A percentile compares a stretch with the other conserved stretches of the same genome.
Evolutionary conservation across 2,797 vertebrate species (phyloP).

Genomic region (Halcyon smyrnensis): DNA sequence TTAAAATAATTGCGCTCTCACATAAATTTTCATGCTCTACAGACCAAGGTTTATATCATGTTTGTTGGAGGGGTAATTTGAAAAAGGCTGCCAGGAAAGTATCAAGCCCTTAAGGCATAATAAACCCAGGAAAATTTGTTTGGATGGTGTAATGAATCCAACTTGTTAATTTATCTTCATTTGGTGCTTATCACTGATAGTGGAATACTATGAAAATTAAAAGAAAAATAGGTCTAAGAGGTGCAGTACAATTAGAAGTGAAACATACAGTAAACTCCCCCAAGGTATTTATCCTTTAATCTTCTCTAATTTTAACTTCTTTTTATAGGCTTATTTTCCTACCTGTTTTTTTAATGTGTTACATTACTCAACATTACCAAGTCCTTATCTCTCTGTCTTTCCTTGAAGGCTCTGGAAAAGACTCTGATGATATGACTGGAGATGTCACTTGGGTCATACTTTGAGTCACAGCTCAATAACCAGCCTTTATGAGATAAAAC

Average conservation of each 20-base stretch:
- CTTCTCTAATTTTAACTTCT: neutral
- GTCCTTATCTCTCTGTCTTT: neutral
- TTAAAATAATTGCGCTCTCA: neutral
- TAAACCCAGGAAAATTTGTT: conserved; percentile 25
- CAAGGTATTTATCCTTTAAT: conserved; percentile 9
- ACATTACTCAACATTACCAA: neutral
- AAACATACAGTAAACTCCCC: neutral
- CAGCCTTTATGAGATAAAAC: neutral
- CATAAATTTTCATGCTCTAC: neutral
- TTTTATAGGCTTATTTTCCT: conserved; percentile 26
- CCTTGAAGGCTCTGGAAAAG: conserved; percentile 1
- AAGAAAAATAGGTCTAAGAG: conserved; percentile 29
- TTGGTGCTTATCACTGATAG: conserved; percentile 4
- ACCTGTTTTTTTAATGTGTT: neutral
- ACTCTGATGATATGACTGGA: neutral
- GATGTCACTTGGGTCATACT: neutral
- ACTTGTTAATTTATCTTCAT: conserved; percentile 19
- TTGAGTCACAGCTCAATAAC: neutral
- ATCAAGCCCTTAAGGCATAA: conserved; percentile 6
- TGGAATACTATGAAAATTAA: neutral
- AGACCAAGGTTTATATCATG: conserved; percentile 4
- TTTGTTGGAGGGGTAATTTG: conserved; percentile 10
- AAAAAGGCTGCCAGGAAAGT: conserved; percentile 7
- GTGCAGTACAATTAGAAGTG: neutral
- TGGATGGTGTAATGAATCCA: conserved; percentile 17